Evolutionary conservation across 2,888 invertebrate genomes (phyloP).

Genomic region (Ochropleura plecta): DNA sequence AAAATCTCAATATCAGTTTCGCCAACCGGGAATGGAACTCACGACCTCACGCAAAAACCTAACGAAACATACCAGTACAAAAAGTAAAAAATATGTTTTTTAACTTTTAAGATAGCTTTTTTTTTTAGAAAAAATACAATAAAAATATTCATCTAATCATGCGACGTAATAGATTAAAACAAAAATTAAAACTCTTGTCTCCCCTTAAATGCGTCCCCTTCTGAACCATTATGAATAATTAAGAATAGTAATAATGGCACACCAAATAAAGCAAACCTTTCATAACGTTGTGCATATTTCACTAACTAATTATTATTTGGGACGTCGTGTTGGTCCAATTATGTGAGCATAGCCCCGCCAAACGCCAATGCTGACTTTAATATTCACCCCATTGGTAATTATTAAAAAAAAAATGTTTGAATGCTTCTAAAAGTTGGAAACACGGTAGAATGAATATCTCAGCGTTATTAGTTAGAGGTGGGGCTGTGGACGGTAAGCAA

Average conservation of each 20-base stretch:
- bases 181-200: conserved; percentile 24
- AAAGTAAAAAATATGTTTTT: not conserved
- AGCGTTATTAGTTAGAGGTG: no score
- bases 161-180: conserved; percentile 27
- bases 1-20: no score
- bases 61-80: no score
- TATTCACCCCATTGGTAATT: conserved; percentile 73
- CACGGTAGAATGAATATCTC: not conserved
- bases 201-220: conserved; percentile 53
- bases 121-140: not conserved
- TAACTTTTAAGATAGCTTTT: not conserved
- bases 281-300: conserved; percentile 84
- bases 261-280: conserved; percentile 73
- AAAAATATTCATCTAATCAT: conserved; percentile 5
- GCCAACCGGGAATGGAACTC: no score
- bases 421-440: not conserved
- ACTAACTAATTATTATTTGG: conserved; percentile 80
- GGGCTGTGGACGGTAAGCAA: no score
- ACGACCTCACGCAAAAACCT: no score
- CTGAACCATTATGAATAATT: conserved; percentile 73
- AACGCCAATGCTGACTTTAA: conserved; percentile 71
- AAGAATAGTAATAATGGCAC: conserved; percentile 75
- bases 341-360: conserved; percentile 72
- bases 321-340: conserved; percentile 82
- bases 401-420: conserved; percentile 50